A percentile compares a stretch with the other conserved stretches of the same genome.
Evolutionary conservation across 2,888 invertebrate genomes (phyloP).

Genomic region (Trichogramma dendrolimi): DNA sequence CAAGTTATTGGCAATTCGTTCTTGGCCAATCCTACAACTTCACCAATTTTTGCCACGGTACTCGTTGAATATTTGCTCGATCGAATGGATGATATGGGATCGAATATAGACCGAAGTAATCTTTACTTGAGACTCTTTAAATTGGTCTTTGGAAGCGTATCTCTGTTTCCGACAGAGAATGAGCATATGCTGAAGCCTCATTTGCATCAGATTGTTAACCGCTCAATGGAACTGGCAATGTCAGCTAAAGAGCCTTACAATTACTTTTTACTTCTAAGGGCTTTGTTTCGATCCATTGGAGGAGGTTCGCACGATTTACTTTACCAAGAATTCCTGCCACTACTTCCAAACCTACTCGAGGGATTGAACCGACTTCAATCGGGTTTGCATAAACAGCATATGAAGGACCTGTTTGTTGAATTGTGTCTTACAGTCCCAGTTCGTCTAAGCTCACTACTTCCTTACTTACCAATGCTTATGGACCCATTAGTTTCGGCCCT

Average conservation of each 20-base stretch:
- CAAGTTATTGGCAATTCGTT: conserved; percentile 94
- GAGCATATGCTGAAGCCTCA: conserved; percentile 97
- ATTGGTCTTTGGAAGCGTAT: conserved; percentile 94
- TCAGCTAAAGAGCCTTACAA: conserved; percentile 97
- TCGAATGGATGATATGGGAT: conserved; percentile 96
- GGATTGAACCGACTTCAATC: conserved; percentile 92
- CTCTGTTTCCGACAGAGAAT: conserved; percentile 90
- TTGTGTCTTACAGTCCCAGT: conserved; percentile 97
- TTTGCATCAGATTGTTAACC: conserved; percentile 93
- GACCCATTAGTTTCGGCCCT: conserved; percentile 96
- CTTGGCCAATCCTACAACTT: conserved; percentile 87
- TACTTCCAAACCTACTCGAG: conserved; percentile 90
- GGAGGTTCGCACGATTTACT: conserved; percentile 97
- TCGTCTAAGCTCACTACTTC: conserved; percentile 87
- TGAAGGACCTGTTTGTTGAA: conserved; percentile 98
- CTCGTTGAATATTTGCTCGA: conserved; percentile 90
- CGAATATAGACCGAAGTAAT: conserved; percentile 85
- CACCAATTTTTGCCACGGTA: conserved; percentile 93
- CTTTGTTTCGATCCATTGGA: conserved; percentile 94
- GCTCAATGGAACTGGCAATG: conserved; percentile 93
- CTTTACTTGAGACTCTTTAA: conserved; percentile 93
- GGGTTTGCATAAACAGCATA: conserved; percentile 93
- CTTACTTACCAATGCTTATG: conserved; percentile 97
- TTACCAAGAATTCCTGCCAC: conserved; percentile 95
- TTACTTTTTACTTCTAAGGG: conserved; percentile 88